Base-by-base conservation (phyloP, 1,140 invertebrate genomes). In the Plodia interpunctella region DNA sequence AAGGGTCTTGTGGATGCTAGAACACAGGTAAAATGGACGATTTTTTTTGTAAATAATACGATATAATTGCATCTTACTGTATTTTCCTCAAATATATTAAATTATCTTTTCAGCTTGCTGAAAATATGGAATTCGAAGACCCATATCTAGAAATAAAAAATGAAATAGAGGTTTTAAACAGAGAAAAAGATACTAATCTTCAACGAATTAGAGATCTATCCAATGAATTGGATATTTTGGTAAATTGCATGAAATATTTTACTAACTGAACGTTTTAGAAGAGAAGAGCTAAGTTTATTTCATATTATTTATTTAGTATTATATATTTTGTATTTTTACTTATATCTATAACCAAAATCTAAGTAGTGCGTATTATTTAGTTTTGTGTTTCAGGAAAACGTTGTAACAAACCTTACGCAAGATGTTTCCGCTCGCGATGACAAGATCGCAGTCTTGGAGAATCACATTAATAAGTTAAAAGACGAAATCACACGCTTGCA, bases 381-480 rank as follows among this genome's bases (percentile, higher is more conserved):
- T n/a, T n/a, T n/a, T n/a, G n/a, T n/a, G n/a, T 38, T 51, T 57
- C 32, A 88, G 86, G 82, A 88, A 55, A 66, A 74, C 56, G 60
- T 72, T 25, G 81, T 84, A 59, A 65, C 49, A 28, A 65, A 72
- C 28, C 65, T 83, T 8, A 72, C 56, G 60, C 81, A 88, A 68
- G 70, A 79, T 59, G 30, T 87, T 44, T 13, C 70, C 18, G 69
- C 65, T 11, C 70, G 79, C 1, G 74, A 87, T 65, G 73, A 76
- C 20, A 83, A 72, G 71, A 87, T 87, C 62, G 63, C 70, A 32
- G 72, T 71, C n/a, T 73, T 86, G 63, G 70, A 88, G 70, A 88
- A 86, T 73, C 72, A 86, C 15, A 76, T 86, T 6, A 88, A 88
- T 65, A 61, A 76, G 55, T 62, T 88, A 59, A 72, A 86, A 70